Conservation (phyloP, 2,113 vertebrate genomes). For the Microtus pennsylvanicus region DNA sequence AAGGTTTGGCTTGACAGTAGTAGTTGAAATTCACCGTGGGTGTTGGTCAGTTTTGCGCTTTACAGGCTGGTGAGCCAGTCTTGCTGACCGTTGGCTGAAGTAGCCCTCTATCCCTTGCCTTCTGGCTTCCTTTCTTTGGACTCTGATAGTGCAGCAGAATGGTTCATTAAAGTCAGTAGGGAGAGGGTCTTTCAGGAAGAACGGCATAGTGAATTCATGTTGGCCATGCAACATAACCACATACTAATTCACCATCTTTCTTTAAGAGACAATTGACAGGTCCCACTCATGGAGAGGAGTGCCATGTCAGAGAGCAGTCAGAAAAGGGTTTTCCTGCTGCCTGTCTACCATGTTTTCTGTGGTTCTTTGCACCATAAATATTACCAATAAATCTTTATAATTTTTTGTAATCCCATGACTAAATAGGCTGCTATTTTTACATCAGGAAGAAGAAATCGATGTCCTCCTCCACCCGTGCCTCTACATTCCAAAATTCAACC, state of each 20-base stretch:
- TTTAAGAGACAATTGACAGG: neutral
- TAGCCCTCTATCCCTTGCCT: neutral
- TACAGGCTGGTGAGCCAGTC: neutral
- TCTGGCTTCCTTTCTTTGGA: neutral
- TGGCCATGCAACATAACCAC: neutral
- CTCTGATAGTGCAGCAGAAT: fast-evolving
- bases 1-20: neutral
- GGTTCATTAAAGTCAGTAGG: neutral
- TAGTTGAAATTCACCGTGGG: fast-evolving
- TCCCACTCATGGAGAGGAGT: fast-evolving
- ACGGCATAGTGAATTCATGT: fast-evolving
- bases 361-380: fast-evolving
- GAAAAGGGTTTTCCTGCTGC: neutral
- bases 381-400: neutral
- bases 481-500: slow-evolving; percentile 54
- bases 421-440: neutral
- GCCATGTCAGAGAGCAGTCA: fast-evolving
- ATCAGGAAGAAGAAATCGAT: slow-evolving; percentile 85
- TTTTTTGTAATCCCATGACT: neutral
- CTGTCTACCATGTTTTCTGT: neutral
- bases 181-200: neutral
- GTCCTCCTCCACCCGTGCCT: slow-evolving; percentile 85
- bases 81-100: no score
- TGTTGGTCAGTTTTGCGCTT: neutral
- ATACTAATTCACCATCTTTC: neutral